Base-by-base conservation (phyloP, 2,113 vertebrate species). In the Octodon degus region DNA sequence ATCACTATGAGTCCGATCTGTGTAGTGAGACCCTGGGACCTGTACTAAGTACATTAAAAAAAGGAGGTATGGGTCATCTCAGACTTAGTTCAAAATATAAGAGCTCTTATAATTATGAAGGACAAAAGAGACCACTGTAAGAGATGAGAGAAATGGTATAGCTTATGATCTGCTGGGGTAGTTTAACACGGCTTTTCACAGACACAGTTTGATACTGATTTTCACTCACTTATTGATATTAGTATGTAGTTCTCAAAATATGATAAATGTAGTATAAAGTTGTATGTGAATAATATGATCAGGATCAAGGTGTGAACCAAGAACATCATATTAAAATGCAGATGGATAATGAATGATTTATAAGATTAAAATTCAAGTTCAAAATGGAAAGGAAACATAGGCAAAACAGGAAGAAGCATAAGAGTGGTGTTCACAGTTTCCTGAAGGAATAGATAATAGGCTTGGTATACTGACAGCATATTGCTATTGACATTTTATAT, bases 231-330 rank as follows among this genome's bases (percentile, higher is more conserved):
- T 92, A 67, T 77, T 84, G 32, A 70, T 80, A 90, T 37, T 91
- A 50, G 34, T 55, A 90, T 80, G 80, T 58, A 93, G 95, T 89
- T 43, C 58, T 89, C 47, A 94, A 95, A 97, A 96, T 62, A 60
- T 30, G 92, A 90, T 72, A 91, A 83, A 76, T 89, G 67, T 68
- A n/a, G 90, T 34, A 81, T 58, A 84, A 95, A 93, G 11, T 34
- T 11, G 27, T 81, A 7, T 55, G 20, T 92, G 53, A 92, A 88
- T 67, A 92, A 95, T 16, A 81, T 72, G 32, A 40, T 89, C 43
- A 82, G 94, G 95, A 93, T 89, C 74, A 96, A 95, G 82, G 55
- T 94, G 91, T 84, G 40, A 91, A 60, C 7, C 60, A 89, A 96
- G 40, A 25, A 5, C 65, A 96, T 77, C 37, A 87, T 43, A 95